phyloP scores from a whole-genome alignment of 2,888 invertebrate genomes.

The Glyphotaelius pellucidus region DNA sequence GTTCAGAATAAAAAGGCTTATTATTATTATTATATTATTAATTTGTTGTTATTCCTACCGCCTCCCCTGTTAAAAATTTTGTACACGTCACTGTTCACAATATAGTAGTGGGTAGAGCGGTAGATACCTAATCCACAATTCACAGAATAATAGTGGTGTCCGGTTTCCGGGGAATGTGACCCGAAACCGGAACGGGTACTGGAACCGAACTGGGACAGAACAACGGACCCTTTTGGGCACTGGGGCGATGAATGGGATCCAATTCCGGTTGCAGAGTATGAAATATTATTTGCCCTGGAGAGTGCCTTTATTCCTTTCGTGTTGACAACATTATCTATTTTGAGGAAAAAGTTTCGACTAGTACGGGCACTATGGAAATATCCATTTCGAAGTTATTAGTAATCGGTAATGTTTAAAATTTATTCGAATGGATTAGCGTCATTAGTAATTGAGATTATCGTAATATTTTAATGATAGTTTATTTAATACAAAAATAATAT shows the following conservation, averaged over 20 bases:
- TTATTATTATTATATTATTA: too few species aligned
- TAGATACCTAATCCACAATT: background rate
- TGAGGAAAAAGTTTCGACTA: background rate
- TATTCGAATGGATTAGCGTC: too few species aligned
- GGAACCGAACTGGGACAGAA: background rate
- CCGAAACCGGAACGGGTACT: background rate
- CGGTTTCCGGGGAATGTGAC: background rate
- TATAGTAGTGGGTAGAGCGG: too few species aligned
- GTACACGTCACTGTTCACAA: too few species aligned
- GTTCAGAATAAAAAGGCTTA: too few species aligned
- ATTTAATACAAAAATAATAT: too few species aligned
- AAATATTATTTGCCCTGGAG: background rate
- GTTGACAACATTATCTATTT: background rate
- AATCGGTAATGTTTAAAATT: background rate
- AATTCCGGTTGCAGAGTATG: background rate
- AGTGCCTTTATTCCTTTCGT: background rate
- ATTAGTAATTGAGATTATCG: too few species aligned
- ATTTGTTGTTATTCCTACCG: too few species aligned
- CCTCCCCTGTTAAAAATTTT: too few species aligned
- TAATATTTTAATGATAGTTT: too few species aligned
- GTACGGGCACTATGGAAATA: background rate
- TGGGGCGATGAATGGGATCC: background rate
- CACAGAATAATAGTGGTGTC: background rate
- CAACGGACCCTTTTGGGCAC: background rate
- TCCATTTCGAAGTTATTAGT: background rate